Conservation (phyloP, 2,888 invertebrate genomes). For the Teleiodes luculella region DNA sequence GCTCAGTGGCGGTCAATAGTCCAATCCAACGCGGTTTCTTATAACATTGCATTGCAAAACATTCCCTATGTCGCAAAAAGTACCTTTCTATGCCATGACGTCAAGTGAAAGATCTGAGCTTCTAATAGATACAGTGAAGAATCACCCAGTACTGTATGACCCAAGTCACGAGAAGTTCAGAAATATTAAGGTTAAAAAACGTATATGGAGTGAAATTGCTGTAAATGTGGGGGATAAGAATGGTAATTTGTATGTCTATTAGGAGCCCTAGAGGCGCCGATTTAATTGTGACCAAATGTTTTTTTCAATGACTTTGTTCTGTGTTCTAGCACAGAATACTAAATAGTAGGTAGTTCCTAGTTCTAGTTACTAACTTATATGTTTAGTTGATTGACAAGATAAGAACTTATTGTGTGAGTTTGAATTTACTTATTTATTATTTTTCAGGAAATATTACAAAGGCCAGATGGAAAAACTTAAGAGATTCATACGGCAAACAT, state of each 20-base stretch:
- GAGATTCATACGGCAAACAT: not conserved
- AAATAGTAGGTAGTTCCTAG: no score
- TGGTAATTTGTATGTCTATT: no score
- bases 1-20: no score
- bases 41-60: not conserved
- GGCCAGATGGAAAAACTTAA: not conserved
- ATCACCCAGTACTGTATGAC: not conserved
- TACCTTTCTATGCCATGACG: no score
- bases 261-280: no score
- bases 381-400: no score
- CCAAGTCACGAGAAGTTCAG: not conserved
- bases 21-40: not conserved
- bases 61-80: no score
- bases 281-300: no score
- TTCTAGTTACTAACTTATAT: no score
- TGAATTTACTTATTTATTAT: not conserved
- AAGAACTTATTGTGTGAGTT: no score
- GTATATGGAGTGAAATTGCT: not conserved
- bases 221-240: not conserved
- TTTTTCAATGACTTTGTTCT: no score
- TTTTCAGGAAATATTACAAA: not conserved
- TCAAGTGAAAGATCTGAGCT: not conserved
- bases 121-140: not conserved
- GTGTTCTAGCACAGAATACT: no score
- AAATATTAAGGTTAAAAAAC: not conserved